Conservation (phyloP, 2,797 vertebrate genomes). For the Natrix natrix region DNA sequence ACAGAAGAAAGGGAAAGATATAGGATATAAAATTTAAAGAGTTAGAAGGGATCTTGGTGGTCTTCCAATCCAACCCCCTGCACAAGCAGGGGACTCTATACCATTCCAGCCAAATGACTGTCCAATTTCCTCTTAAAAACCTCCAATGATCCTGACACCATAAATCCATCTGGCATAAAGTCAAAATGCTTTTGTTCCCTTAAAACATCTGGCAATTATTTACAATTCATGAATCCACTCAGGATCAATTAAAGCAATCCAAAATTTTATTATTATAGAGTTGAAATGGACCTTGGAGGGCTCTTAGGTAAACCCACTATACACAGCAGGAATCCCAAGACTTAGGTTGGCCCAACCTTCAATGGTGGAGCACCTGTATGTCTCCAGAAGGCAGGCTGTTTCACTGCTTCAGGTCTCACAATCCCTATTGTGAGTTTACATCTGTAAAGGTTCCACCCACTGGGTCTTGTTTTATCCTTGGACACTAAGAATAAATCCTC, state of each 20-base stretch:
- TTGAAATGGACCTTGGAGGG: background rate
- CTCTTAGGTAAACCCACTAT: background rate
- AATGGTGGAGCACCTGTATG: background rate
- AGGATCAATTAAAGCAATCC: conserved; percentile 18
- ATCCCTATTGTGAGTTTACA: background rate
- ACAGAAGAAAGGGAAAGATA: conserved; percentile 4
- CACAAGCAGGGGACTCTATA: too few species aligned
- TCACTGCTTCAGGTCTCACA: background rate
- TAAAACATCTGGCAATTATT: background rate
- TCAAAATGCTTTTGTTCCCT: conserved; percentile 20
- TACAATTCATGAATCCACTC: conserved; percentile 27
- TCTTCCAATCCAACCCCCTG: too few species aligned
- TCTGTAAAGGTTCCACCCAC: background rate
- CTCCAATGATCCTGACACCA: conserved; percentile 23
- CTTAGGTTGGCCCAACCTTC: background rate
- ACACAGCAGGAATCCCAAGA: background rate
- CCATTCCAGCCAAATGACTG: too few species aligned
- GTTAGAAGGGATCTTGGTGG: too few species aligned
- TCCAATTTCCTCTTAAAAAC: too few species aligned
- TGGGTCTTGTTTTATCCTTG: background rate
- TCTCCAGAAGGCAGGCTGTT: background rate
- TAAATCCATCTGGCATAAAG: conserved; percentile 51
- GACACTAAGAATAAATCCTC: background rate
- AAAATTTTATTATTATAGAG: conserved; percentile 8
- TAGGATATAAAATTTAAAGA: too few species aligned